These are phyloP conservation scores for Drepanosiphum platanoidis DNA, from an alignment of 2,888 invertebrate species.

Conservation along the genomic window DNA sequence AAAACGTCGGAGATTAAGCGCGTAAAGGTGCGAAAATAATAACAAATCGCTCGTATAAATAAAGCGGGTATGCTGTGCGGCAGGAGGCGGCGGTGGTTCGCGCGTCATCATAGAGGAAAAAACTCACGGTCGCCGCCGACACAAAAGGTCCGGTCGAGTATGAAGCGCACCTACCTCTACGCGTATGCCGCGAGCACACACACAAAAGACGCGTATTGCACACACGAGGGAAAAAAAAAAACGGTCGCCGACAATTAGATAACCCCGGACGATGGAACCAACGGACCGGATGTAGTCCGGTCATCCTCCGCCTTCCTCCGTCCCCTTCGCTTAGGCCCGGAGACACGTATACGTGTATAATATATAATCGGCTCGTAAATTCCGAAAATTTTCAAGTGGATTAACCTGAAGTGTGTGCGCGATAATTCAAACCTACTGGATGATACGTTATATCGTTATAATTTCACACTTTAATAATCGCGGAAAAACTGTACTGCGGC, in stretches of 20 bases:
- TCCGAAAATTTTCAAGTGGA: constrained; percentile 33
- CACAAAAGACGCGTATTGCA: constrained; percentile 5
- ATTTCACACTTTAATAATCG: not conserved
- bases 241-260: constrained; percentile 28
- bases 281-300: constrained; percentile 38
- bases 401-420: constrained; percentile 4
- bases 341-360: too few relatives aligned
- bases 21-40: constrained; percentile 24
- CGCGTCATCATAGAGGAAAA: not conserved
- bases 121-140: not conserved
- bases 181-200: not conserved
- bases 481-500: not conserved
- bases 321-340: too few relatives aligned
- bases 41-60: not conserved
- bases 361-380: constrained; percentile 35
- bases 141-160: constrained; percentile 45
- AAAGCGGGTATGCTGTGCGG: not conserved
- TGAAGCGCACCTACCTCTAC: not conserved
- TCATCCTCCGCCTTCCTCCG: not conserved
- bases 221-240: not conserved
- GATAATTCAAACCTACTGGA: constrained; percentile 27
- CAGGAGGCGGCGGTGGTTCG: not conserved
- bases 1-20: constrained; percentile 30
- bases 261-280: constrained; percentile 8
- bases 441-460: not conserved